These are phyloP conservation scores for Synanthedon tipuliformis DNA, from an alignment of 2,888 invertebrate genomes.

Conservation along the genomic window DNA sequence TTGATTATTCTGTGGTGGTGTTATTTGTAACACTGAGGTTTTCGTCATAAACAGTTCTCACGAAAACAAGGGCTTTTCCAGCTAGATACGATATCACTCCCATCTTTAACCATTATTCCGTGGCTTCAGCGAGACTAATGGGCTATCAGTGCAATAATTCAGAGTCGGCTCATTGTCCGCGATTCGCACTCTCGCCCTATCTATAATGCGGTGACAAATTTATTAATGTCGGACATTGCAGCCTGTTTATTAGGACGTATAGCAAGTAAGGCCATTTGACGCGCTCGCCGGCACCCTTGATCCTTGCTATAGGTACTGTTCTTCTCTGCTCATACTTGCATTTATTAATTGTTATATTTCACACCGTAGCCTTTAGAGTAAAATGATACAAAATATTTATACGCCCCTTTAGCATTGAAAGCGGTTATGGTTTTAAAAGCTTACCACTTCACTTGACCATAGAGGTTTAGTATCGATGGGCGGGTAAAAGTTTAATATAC, in stretches of 20 bases:
- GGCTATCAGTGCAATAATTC: constrained; percentile 56
- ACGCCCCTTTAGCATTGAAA: neutral
- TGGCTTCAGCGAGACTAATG: constrained; percentile 62
- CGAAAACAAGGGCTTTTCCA: constrained; percentile 25
- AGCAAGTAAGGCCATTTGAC: constrained; percentile 33
- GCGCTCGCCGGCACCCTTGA: constrained; percentile 12
- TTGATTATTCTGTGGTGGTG: too few species aligned
- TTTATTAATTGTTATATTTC: neutral
- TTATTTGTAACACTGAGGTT: too few species aligned
- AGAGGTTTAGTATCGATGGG: too few species aligned
- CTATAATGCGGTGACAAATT: constrained; percentile 64
- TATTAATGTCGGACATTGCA: constrained; percentile 58
- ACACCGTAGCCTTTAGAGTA: neutral
- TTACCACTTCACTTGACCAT: too few species aligned
- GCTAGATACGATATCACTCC: constrained; percentile 22
- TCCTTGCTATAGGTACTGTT: neutral
- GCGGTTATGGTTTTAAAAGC: neutral
- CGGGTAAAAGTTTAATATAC: too few species aligned
- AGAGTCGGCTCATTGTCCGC: constrained; percentile 58
- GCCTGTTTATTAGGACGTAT: constrained; percentile 42
- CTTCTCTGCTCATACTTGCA: neutral
- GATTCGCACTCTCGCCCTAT: constrained; percentile 57
- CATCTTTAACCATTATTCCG: constrained; percentile 46
- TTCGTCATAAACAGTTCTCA: neutral
- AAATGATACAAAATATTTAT: neutral